Conservation (phyloP, 2,113 vertebrate species). For the Rattus rattus region DNA sequence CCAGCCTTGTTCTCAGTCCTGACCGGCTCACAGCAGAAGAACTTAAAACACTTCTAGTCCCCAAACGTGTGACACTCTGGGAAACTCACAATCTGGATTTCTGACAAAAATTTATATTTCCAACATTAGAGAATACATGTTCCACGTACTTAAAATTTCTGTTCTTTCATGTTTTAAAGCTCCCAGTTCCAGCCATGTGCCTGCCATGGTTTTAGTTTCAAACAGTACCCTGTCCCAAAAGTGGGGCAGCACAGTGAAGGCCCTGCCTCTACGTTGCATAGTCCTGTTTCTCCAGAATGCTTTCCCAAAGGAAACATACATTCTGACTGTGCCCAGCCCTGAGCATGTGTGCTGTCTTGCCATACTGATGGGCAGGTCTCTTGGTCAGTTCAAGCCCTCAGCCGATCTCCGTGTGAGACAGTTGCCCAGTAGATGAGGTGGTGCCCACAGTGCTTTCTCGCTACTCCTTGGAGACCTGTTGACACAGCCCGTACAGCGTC, state of each 20-base stretch:
- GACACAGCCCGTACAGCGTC: background rate
- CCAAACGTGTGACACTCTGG: background rate
- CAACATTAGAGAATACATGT: background rate
- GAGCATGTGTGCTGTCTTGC: background rate
- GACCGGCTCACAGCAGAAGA: background rate
- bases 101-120: background rate
- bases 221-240: background rate
- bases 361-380: background rate
- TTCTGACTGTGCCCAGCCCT: background rate
- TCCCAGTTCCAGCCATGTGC: background rate
- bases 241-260: background rate
- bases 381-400: background rate
- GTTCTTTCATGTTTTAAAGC: background rate
- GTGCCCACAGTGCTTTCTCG: background rate
- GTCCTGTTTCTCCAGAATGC: background rate
- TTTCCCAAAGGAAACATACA: background rate
- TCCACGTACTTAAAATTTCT: background rate
- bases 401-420: background rate
- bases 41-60: background rate
- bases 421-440: background rate
- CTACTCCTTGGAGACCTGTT: background rate
- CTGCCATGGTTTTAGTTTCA: background rate
- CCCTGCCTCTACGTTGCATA: rapidly evolving
- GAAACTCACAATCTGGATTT: background rate
- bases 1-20: background rate